Evolutionary conservation across 2,888 invertebrate species (phyloP), one percentile per base, ranked within the genome.

Genomic region (Caenorhabditis sp.): DNA sequence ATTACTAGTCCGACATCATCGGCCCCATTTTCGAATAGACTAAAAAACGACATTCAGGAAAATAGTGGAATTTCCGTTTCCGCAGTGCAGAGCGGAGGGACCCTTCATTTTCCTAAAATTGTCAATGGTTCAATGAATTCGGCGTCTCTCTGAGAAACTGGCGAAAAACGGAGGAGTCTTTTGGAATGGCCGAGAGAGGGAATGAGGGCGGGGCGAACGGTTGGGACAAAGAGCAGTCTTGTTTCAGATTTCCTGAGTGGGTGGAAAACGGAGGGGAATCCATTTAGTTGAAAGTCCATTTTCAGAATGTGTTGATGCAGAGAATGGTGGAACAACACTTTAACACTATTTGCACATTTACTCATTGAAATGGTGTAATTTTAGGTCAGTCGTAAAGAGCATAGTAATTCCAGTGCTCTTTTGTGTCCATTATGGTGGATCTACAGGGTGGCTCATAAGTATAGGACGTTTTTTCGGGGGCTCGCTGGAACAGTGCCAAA

Each of bases 41-140:
- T 58, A 58, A 49, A 68, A 51, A 38, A 54, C 35, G 54, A 24
- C 31, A 51, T 51, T 12, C 24, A 63, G 24, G 63, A 24, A 51
- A 51, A 68, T n/a, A 59, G 24, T 47, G 35, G 61, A 59, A 72
- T 66, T 66, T 54, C 54, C 54, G 24, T 64, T 64, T 72, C 61
- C 61, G 59, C n/a, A n/a, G n/a, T n/a, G n/a, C n/a, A n/a, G 47
- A 44, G 44, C 22, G 35, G 56, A 22, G 47, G 41, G 63, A 51
- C 47, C 31, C 26, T 28, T 44, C 41, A 47, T 49, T 35, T 49
- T 26, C n/a, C 51, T 41, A 63, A 49, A 63, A 70, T 70, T 63
- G 51, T 41, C 77, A 72, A 79, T 79, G 79, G 79, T 79, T 79
- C 79, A 70, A 70, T 79, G 79, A 79, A 79, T 63, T 72, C 24